Percentiles rank a stretch among this genome's conserved stretches.
Evolutionary conservation across 2,888 invertebrate species (phyloP).

Genomic region (Hermaeophaga mercurialis): DNA sequence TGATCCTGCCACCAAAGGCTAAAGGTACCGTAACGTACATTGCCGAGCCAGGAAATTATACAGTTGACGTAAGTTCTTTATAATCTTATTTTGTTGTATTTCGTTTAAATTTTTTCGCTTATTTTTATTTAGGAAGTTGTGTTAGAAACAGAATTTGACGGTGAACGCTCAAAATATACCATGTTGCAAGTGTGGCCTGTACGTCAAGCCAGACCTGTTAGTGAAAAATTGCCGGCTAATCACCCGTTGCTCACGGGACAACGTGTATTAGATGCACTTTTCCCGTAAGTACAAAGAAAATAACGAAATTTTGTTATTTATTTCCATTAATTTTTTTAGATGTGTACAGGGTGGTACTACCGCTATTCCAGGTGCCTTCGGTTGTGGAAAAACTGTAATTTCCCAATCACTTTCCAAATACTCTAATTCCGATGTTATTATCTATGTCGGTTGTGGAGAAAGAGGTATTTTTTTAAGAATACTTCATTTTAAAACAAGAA

Average conservation of each 20-base stretch:
- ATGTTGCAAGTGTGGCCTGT: slow-evolving; percentile 99
- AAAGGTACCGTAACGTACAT: slow-evolving; percentile 97
- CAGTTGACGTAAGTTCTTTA: slow-evolving; percentile 75
- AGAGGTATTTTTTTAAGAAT: too few relatives aligned
- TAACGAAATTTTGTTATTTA: too few relatives aligned
- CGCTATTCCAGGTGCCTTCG: slow-evolving; percentile 99
- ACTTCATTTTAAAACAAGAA: too few relatives aligned
- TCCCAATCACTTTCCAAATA: slow-evolving; percentile 99
- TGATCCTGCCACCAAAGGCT: slow-evolving; percentile 91
- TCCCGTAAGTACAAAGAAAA: slow-evolving; percentile 79
- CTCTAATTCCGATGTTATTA: slow-evolving; percentile 98
- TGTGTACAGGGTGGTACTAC: slow-evolving; percentile 99
- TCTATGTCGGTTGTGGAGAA: slow-evolving; percentile 99
- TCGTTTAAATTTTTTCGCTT: not conserved
- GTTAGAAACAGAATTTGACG: slow-evolving; percentile 98
- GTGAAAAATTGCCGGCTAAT: slow-evolving; percentile 98
- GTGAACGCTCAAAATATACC: slow-evolving; percentile 85
- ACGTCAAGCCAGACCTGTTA: slow-evolving; percentile 93
- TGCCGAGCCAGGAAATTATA: slow-evolving; percentile 92
- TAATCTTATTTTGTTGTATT: slow-evolving; percentile 10
- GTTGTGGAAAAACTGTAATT: slow-evolving; percentile 99
- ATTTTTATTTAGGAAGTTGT: slow-evolving; percentile 78
- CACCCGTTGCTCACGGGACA: slow-evolving; percentile 98
- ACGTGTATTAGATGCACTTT: slow-evolving; percentile 95
- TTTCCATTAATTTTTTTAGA: too few relatives aligned